Evolutionary conservation across 2,888 invertebrate genomes (phyloP), one percentile per base, ranked within the genome.

Genomic region (Clistopyga incitator): DNA sequence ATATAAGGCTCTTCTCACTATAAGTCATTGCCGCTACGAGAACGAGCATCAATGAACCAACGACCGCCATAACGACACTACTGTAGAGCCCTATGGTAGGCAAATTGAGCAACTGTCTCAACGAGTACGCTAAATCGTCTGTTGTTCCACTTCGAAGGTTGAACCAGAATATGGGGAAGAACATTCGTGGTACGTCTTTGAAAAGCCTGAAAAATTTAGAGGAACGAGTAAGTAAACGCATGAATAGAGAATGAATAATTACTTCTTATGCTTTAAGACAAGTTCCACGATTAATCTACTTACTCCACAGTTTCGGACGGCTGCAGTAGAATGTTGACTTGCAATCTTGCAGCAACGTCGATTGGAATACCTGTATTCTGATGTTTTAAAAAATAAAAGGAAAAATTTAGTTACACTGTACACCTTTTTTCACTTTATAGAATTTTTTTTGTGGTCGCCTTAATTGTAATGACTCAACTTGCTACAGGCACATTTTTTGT

Each of bases 161-260:
- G 88, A 97, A 96, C 97, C 97, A 97, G 81, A 97, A 94, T 77
- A 97, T 94, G 0, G 97, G 97, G 87, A 97, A 95, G 90, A 95
- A 95, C 86, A 96, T 94, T 74, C 93, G 94, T 0, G 97, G 97
- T 0, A 96, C 95, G 25, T 95, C 93, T 86, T 95, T 94, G 91
- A 95, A 97, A 59, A 97, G 90, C 0, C 96, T 97, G 93, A 20
- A 94, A 81, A 64, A 56, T 13, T 13, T 13, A 13, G 13, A 25
- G 2, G 10, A 56, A 25, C 13, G 3, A 25, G 68, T 47, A 77
- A 61, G 78, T 72, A 76, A 11, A 65, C 61, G 1, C 52, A 68
- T 18, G 2, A 52, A 61, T 56, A 6, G 25, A n/a, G 3, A 11
- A 45, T 45, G 45, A 59, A 42, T 29, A 25, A 34, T n/a, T 23